Evolutionary conservation across 2,113 vertebrate species (phyloP).

Genomic region (Hippocampus zosterae): DNA sequence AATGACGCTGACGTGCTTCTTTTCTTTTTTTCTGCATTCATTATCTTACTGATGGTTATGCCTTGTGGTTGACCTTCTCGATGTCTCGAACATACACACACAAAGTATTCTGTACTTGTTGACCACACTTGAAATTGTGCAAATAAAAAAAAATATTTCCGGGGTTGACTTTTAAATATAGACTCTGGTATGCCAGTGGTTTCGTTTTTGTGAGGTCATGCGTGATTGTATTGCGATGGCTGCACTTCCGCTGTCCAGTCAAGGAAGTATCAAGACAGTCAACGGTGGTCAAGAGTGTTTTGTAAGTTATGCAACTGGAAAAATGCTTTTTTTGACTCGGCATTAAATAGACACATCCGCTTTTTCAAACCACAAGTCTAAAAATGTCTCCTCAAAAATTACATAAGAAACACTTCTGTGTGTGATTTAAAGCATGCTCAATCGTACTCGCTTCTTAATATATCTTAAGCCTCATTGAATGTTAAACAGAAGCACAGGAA

Average conservation of each 20-base stretch:
- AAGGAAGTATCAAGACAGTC: conserved; percentile 13
- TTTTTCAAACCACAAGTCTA: neutral
- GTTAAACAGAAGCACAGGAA: too few relatives aligned
- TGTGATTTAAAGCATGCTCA: neutral
- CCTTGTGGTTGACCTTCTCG: conserved; percentile 43
- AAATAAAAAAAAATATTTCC: conserved; percentile 61
- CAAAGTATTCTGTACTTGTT: conserved; percentile 25
- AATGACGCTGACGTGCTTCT: conserved; percentile 46
- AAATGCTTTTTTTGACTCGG: neutral
- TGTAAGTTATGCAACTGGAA: conserved; percentile 9
- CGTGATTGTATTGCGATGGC: conserved; percentile 33
- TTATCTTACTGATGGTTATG: conserved; percentile 35
- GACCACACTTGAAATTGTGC: conserved; percentile 58
- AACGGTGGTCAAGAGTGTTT: conserved; percentile 21
- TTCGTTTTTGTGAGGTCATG: conserved; percentile 53
- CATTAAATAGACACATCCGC: conserved; percentile 1
- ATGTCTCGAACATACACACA: conserved; percentile 25
- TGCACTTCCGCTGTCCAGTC: conserved; percentile 19
- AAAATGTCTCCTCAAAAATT: neutral
- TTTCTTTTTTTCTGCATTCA: conserved; percentile 36
- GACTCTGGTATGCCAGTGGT: conserved; percentile 68
- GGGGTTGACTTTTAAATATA: conserved; percentile 67
- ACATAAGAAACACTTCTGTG: neutral
- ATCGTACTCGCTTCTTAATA: neutral
- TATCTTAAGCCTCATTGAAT: neutral